These are phyloP conservation scores for Eurytoma californica DNA, from an alignment of 2,888 invertebrate species.

Conservation along the genomic window DNA sequence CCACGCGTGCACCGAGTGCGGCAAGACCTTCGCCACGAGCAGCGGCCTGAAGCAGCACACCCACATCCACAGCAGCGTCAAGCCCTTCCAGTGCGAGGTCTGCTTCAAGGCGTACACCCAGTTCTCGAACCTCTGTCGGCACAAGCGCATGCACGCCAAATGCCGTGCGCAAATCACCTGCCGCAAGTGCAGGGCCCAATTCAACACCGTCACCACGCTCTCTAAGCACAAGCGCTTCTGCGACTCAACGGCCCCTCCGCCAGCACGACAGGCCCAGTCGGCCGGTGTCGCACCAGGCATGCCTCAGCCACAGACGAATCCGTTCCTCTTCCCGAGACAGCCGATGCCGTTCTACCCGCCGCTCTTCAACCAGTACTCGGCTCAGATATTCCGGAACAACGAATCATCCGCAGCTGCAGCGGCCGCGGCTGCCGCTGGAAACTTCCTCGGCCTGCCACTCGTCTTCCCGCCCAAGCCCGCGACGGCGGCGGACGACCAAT, in stretches of 20 bases:
- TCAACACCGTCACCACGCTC: conserved; percentile 92
- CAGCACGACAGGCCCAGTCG: conserved; percentile 75
- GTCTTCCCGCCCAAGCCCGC: conserved; percentile 79
- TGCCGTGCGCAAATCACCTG: conserved; percentile 96
- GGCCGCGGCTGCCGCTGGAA: conserved; percentile 74
- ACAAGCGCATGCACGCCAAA: conserved; percentile 98
- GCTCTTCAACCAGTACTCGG: conserved; percentile 79
- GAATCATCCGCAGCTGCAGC: too few relatives aligned
- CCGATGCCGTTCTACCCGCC: conserved; percentile 78
- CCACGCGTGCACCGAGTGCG: conserved; percentile 98
- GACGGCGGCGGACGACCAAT: not conserved
- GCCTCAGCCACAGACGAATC: conserved; percentile 50
- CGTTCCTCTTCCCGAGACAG: conserved; percentile 82
- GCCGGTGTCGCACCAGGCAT: conserved; percentile 78
- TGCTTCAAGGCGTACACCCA: conserved; percentile 99
- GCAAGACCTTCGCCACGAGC: conserved; percentile 98
- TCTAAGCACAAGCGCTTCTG: conserved; percentile 98
- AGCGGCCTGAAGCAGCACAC: conserved; percentile 99
- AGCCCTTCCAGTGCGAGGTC: conserved; percentile 97
- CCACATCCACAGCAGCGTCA: conserved; percentile 98
- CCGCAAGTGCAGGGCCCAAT: conserved; percentile 94
- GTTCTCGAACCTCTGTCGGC: conserved; percentile 99
- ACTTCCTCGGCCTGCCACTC: conserved; percentile 80
- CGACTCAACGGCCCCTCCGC: conserved; percentile 82
- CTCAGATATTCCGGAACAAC: conserved; percentile 74